phyloP scores from a whole-genome alignment of 1,140 invertebrate genomes.

The Homalodisca vitripennis region DNA sequence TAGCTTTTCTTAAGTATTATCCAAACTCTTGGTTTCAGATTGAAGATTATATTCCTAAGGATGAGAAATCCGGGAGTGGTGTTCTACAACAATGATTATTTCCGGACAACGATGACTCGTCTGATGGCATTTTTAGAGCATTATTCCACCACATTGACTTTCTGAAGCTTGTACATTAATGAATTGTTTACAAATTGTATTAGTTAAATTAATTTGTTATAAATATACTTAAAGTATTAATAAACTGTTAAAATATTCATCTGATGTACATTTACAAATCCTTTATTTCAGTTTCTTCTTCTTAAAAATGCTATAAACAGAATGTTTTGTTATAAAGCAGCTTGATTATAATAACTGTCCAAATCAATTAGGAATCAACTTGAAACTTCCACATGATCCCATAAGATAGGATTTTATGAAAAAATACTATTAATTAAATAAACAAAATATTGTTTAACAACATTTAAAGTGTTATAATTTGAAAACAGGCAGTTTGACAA shows the following conservation, averaged over 20 bases:
- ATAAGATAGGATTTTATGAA: too few species aligned
- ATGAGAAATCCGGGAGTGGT: conserved; percentile 1
- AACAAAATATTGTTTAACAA: too few species aligned
- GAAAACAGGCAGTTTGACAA: too few species aligned
- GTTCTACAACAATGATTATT: conserved; percentile 12
- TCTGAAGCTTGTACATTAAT: background rate
- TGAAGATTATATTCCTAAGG: conserved; percentile 3
- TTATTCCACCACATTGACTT: conserved; percentile 7
- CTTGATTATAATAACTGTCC: too few species aligned
- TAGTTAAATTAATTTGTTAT: background rate
- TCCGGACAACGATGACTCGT: conserved; percentile 10
- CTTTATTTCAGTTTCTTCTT: background rate
- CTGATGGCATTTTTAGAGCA: background rate
- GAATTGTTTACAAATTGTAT: background rate
- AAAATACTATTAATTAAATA: too few species aligned
- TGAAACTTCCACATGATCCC: too few species aligned
- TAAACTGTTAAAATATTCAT: background rate
- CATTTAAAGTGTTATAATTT: too few species aligned
- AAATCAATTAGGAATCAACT: too few species aligned
- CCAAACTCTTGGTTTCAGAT: background rate
- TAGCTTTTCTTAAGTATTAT: background rate
- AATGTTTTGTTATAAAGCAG: too few species aligned
- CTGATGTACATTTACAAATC: background rate
- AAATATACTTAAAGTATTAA: background rate
- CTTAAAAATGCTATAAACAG: too few species aligned